Percentiles rank a stretch among this genome's conserved stretches.
These are phyloP conservation scores for Pangasius sanitwongsei DNA, from an alignment of 2,797 vertebrate genomes.

Conservation along the genomic window DNA sequence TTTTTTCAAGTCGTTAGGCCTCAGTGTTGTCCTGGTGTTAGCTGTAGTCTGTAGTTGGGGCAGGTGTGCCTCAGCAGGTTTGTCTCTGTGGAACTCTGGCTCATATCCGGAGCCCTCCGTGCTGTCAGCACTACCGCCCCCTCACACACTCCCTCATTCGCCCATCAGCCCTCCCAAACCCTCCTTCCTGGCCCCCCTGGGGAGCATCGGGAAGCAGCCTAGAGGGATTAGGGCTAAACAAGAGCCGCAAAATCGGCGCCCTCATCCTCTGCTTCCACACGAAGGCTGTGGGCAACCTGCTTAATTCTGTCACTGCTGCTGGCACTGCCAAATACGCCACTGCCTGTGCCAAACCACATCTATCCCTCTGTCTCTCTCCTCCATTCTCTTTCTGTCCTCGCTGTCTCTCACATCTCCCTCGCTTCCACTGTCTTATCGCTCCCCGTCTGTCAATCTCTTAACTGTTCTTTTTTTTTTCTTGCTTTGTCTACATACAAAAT, in stretches of 20 bases:
- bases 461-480: not conserved
- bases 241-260: slow-evolving; percentile 63
- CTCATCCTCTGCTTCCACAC: slow-evolving; percentile 66
- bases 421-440: not conserved
- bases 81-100: slow-evolving; percentile 57
- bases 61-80: slow-evolving; percentile 59
- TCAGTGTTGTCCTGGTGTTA: slow-evolving; percentile 30
- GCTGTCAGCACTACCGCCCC: slow-evolving; percentile 65
- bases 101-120: slow-evolving; percentile 54
- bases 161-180: slow-evolving; percentile 52
- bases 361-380: slow-evolving; percentile 31
- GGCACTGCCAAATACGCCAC: slow-evolving; percentile 59
- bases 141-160: slow-evolving; percentile 48
- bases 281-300: slow-evolving; percentile 60
- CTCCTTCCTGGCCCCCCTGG: slow-evolving; percentile 62
- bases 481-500: slow-evolving; percentile 71
- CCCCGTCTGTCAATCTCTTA: slow-evolving; percentile 17
- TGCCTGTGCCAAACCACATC: slow-evolving; percentile 52
- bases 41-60: slow-evolving; percentile 49
- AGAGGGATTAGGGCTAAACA: slow-evolving; percentile 76
- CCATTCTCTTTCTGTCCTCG: not conserved
- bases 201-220: slow-evolving; percentile 76
- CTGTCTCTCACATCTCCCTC: not conserved
- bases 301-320: slow-evolving; percentile 75
- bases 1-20: not conserved